Conservation (phyloP, 2,888 invertebrate species). For the Aelia acuminata region DNA sequence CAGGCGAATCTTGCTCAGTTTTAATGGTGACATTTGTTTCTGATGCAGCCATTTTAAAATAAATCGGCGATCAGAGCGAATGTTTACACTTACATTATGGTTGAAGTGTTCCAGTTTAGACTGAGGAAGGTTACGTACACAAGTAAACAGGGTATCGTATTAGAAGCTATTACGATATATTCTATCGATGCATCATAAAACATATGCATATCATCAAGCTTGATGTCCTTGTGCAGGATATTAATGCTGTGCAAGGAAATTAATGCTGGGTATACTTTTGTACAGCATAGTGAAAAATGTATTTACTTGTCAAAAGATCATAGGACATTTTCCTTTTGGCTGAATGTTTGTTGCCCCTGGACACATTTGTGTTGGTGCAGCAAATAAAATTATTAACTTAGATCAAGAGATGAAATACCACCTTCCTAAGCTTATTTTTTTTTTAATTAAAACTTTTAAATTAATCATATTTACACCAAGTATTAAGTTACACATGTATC, state of each 20-base stretch:
- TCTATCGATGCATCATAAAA: neutral
- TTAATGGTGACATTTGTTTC: conserved; percentile 48
- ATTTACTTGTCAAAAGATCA: no score
- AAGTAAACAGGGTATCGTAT: neutral
- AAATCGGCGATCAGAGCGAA: neutral
- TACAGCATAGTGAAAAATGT: no score
- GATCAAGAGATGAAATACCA: no score
- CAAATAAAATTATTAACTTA: neutral
- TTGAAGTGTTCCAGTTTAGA: neutral
- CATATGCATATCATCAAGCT: no score
- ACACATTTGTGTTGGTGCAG: neutral
- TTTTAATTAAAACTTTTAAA: no score
- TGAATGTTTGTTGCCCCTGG: neutral
- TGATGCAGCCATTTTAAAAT: neutral
- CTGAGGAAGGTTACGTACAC: neutral
- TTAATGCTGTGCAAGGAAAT: no score
- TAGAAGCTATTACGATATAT: neutral
- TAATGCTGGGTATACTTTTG: no score
- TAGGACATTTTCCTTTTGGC: no score
- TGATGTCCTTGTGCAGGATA: no score
- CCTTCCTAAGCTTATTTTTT: no score
- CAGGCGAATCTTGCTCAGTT: conserved; percentile 50
- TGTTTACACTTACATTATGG: neutral
- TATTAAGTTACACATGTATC: neutral
- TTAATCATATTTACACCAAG: neutral